A percentile compares a stretch with the other conserved stretches of the same genome.
These are phyloP conservation scores for Saxidomus purpurata DNA, from an alignment of 1,140 invertebrate genomes.

Conservation along the genomic window DNA sequence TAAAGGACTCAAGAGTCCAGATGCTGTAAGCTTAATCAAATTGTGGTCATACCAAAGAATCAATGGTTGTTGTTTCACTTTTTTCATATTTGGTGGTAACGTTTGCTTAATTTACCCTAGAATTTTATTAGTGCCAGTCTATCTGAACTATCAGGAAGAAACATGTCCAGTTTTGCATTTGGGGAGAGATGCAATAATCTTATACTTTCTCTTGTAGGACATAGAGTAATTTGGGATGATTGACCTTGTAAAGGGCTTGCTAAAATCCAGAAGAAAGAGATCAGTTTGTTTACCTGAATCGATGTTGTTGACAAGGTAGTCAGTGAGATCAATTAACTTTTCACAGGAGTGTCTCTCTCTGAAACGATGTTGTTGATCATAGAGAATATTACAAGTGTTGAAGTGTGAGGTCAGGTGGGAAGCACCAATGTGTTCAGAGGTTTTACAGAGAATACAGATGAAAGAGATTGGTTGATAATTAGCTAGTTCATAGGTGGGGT, in stretches of 20 bases:
- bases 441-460: no score
- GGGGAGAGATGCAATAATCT: background rate
- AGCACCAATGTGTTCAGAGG: slow-evolving; percentile 49
- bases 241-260: slow-evolving; percentile 27
- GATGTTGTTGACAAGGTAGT: slow-evolving; percentile 19
- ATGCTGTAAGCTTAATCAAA: no score
- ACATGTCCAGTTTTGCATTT: background rate
- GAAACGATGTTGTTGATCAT: slow-evolving; percentile 65
- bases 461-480: no score
- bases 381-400: slow-evolving; percentile 50
- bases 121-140: no score
- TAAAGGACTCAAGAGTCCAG: no score
- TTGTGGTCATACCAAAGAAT: no score
- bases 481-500: background rate
- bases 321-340: slow-evolving; percentile 13
- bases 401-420: slow-evolving; percentile 44
- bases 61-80: no score
- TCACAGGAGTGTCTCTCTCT: slow-evolving; percentile 27
- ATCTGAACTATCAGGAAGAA: slow-evolving; percentile 35
- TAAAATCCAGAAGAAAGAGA: slow-evolving; percentile 18
- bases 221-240: background rate
- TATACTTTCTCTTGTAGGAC: slow-evolving; percentile 23
- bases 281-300: slow-evolving; percentile 23
- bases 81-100: no score
- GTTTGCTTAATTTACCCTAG: no score